Evolutionary conservation across 1,140 invertebrate species (phyloP), one percentile per base, ranked within the genome.

Genomic region (Drosophila repleta): DNA sequence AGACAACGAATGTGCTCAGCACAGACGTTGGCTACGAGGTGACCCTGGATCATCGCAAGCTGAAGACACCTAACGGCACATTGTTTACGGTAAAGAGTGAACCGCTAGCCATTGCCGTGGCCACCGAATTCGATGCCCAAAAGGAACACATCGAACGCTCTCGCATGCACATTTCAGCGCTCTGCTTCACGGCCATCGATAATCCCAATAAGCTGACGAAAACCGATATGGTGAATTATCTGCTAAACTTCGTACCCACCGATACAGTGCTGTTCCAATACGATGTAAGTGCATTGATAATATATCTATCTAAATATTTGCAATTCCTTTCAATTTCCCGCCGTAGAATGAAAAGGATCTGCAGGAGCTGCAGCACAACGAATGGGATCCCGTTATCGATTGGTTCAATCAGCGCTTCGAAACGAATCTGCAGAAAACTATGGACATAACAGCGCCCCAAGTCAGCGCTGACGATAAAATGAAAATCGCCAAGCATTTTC

Each of bases 91-190:
- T 98, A 0, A 93, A 95, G 24, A 97, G 94, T 92, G 96, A 99
- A 93, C 94, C 95, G n/a, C 92, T 99, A 35, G 98, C 98, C 13
- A 93, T 98, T 60, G 97, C 97, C 13, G 94, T 99, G 39, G 97
- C 97, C 3, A 94, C 95, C 49, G 98, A 99, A 94, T 99, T 98
- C 96, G 95, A 97, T 80, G 92, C 95, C n/a, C 97, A 99, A 91
- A 94, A 95, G 68, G 94, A 96, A 37, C 93, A 93, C 62, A 96
- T 99, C 62, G 92, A 95, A 61, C 95, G 94, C 80, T 95, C 95
- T 63, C 94, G 93, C 57, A 98, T 99, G 97, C 97, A 98, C 92
- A 93, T 99, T 95, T 98, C 96, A 18, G 94, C 96, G n/a, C 92
- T 99, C 6, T 96, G 96, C 81, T 98, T 97, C 82, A 98, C 97